Evolutionary conservation across 1,140 invertebrate species (phyloP), one percentile per base, ranked within the genome.

Genomic region (Cotesia vestalis): DNA sequence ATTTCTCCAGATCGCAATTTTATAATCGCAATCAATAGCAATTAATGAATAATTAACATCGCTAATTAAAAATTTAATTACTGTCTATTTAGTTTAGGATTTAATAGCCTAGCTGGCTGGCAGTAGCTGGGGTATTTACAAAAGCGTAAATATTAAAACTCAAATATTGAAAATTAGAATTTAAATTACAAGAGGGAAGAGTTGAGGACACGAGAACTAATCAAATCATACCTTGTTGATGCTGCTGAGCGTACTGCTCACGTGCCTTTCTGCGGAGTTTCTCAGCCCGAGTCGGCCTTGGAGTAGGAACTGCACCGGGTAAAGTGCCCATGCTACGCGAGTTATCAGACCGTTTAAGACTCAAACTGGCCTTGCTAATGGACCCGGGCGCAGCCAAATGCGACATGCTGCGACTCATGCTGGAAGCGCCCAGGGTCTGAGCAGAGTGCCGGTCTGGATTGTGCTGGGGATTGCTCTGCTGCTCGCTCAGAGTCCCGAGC

Each of bases 351-450:
- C 85, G 84, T 66, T 85, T 85, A 69, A 87, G 83, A 69, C 78
- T 78, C 77, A 81, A 84, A 73, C 75, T 75, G 11, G 40, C 40
- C 11, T 46, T 46, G 11, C 11, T 46, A 46, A 46, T 46, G 40
- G 40, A 46, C 70, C 77, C 81, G 79, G 79, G 80, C 78, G 84
- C 88, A 81, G 89, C 90, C 79, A 91, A 85, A 78, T 91, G 90
- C 79, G 90, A 91, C 90, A 91, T 91, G 87, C 91, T 92, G 82
- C 91, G 89, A 79, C 90, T 91, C 88, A 89, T 89, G 76, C 87
- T 89, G 82, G 84, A 83, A 83, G 84, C 83, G 75, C 82, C 81
- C 76, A 85, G 79, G 77, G 83, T 83, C 79, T 83, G 84, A 71
- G 77, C 78, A 4, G 14, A 12, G 36, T 72, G 66, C 5, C 66